Conservation (phyloP, 2,888 invertebrate genomes). For the Drosophila sordidula region DNA sequence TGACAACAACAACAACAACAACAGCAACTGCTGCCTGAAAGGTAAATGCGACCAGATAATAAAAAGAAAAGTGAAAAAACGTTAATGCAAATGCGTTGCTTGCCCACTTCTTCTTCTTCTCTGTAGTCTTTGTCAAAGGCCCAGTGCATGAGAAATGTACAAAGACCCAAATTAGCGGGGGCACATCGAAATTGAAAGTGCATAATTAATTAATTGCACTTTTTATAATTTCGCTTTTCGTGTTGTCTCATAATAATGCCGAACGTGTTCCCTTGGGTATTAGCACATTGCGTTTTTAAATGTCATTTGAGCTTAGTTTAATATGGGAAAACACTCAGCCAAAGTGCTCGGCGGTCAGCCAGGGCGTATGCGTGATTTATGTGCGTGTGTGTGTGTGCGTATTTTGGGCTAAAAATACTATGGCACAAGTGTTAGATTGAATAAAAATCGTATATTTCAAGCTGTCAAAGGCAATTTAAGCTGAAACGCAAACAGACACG, state of each 20-base stretch:
- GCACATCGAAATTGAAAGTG: slow-evolving; percentile 63
- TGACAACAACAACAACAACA: slow-evolving; percentile 29
- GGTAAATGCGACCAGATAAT: slow-evolving; percentile 61
- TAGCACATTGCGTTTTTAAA: slow-evolving; percentile 17
- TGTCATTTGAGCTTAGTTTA: slow-evolving; percentile 19
- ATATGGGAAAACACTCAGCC: slow-evolving; percentile 39
- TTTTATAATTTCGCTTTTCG: slow-evolving; percentile 49
- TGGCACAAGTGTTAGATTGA: slow-evolving; percentile 57
- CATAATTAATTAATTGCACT: slow-evolving; percentile 49
- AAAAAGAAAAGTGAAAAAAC: slow-evolving; percentile 62
- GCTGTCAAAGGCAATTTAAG: slow-evolving; percentile 74
- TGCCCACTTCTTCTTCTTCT: not conserved
- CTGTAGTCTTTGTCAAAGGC: slow-evolving; percentile 5
- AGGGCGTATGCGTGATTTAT: slow-evolving; percentile 34
- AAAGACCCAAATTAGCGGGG: slow-evolving; percentile 36
- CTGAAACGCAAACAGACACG: slow-evolving; percentile 53
- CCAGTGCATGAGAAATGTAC: slow-evolving; percentile 56
- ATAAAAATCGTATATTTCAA: slow-evolving; percentile 70
- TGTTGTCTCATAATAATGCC: slow-evolving; percentile 26
- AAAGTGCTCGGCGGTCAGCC: slow-evolving; percentile 36
- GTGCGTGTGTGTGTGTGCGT: slow-evolving; percentile 1
- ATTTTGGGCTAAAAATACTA: slow-evolving; percentile 38
- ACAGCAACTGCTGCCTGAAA: slow-evolving; percentile 45
- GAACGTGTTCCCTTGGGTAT: slow-evolving; percentile 11
- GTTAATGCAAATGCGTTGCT: slow-evolving; percentile 59